A percentile compares a stretch with the other conserved stretches of the same genome.
phyloP scores from a whole-genome alignment of 1,140 invertebrate species.

The Sycophila sp. region DNA sequence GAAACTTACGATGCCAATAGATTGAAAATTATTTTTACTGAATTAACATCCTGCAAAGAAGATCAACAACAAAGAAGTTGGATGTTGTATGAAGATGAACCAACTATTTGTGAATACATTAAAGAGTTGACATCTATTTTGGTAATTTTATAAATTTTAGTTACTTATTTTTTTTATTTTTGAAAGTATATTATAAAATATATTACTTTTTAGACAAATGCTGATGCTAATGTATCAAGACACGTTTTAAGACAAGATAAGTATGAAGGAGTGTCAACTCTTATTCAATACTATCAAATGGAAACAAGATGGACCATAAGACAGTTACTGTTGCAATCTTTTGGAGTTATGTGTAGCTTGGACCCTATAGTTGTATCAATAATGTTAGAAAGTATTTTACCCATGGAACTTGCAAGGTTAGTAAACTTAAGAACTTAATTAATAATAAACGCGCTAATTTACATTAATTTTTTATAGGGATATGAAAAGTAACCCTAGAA shows the following conservation, averaged over 20 bases:
- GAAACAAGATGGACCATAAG: conserved; percentile 86
- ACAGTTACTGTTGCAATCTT: conserved; percentile 82
- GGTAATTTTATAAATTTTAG: conserved; percentile 66
- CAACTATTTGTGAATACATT: conserved; percentile 83
- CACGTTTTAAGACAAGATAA: conserved; percentile 80
- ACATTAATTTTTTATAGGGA: too few species aligned
- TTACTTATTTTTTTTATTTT: conserved; percentile 21
- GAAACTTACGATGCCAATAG: conserved; percentile 82
- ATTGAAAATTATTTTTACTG: conserved; percentile 81
- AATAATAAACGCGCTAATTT: too few species aligned
- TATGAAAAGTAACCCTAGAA: conserved; percentile 77
- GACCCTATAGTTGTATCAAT: conserved; percentile 82
- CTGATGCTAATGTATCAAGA: conserved; percentile 82
- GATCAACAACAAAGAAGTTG: conserved; percentile 93
- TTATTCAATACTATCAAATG: conserved; percentile 94
- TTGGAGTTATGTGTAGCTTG: conserved; percentile 86
- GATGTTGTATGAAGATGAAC: conserved; percentile 92
- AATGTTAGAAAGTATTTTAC: conserved; percentile 85
- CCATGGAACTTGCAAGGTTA: conserved; percentile 83
- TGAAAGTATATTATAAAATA: conserved; percentile 6
- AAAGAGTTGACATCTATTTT: conserved; percentile 87
- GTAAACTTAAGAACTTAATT: conserved; percentile 18
- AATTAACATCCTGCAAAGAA: conserved; percentile 87
- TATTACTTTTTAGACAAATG: conserved; percentile 76
- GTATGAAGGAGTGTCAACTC: conserved; percentile 78